Percentiles rank a stretch among this genome's conserved stretches.
Evolutionary conservation across 2,797 vertebrate genomes (phyloP).

Genomic region (Gila robusta): DNA sequence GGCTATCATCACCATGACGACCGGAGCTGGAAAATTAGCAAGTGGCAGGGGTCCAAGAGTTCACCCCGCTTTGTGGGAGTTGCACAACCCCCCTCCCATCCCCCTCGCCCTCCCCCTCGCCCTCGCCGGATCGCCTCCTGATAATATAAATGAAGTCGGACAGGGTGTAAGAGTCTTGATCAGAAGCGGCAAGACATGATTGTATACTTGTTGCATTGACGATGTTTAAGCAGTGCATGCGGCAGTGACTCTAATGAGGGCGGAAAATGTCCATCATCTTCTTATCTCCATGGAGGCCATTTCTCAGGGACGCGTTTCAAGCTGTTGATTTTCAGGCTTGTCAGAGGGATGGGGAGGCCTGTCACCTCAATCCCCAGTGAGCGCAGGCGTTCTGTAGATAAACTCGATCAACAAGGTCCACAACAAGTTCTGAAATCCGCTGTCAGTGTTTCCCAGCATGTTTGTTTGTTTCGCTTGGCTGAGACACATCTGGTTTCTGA

Average conservation of each 20-base stretch:
- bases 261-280: slow-evolving; percentile 34
- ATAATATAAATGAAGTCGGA: slow-evolving; percentile 65
- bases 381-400: slow-evolving; percentile 29
- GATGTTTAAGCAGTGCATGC: slow-evolving; percentile 20
- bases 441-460: slow-evolving; percentile 6
- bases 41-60: slow-evolving; percentile 72
- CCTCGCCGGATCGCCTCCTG: slow-evolving; percentile 63
- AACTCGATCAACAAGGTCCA: slow-evolving; percentile 37
- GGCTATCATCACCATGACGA: slow-evolving; percentile 81
- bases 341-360: slow-evolving; percentile 26
- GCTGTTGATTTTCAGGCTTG: slow-evolving; percentile 49
- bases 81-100: slow-evolving; percentile 1
- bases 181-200: background rate
- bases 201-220: slow-evolving; percentile 22
- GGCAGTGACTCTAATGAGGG: slow-evolving; percentile 46
- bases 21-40: slow-evolving; percentile 69
- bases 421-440: slow-evolving; percentile 16
- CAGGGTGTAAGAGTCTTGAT: slow-evolving; percentile 40
- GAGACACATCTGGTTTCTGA: slow-evolving; percentile 33
- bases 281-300: slow-evolving; percentile 21
- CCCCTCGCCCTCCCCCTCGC: accelerated
- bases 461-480: slow-evolving; percentile 43
- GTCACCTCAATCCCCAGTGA: slow-evolving; percentile 40
- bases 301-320: slow-evolving; percentile 20
- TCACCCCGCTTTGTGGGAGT: slow-evolving; percentile 74